Conservation (phyloP, 2,888 invertebrate species). For the Oscheius sp. region DNA sequence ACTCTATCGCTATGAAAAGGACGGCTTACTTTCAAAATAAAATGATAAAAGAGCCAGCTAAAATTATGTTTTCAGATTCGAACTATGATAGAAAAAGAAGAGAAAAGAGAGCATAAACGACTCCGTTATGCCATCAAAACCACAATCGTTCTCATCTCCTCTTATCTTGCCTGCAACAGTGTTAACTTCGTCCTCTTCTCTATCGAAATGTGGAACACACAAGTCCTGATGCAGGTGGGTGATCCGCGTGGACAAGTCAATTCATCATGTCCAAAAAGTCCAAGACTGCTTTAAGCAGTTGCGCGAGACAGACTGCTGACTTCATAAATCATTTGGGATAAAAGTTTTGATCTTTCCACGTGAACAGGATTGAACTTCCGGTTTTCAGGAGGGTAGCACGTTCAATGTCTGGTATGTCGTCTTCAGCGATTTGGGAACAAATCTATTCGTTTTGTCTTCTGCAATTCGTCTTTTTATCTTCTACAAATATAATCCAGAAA, state of each 20-base stretch:
- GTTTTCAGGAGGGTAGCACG: constrained; percentile 40
- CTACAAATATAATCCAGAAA: constrained; percentile 59
- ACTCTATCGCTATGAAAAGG: background rate
- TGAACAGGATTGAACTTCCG: constrained; percentile 8
- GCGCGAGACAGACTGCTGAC: constrained; percentile 24
- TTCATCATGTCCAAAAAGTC: background rate
- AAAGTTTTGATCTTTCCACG: constrained; percentile 12
- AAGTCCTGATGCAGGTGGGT: constrained; percentile 5
- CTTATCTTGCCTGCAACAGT: constrained; percentile 58
- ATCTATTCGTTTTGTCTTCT: constrained; percentile 53
- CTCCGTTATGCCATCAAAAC: constrained; percentile 55
- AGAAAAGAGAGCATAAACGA: constrained; percentile 45
- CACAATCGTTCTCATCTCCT: constrained; percentile 53
- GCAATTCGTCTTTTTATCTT: constrained; percentile 58
- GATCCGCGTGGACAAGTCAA: background rate
- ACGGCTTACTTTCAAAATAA: background rate
- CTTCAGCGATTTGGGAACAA: constrained; percentile 51
- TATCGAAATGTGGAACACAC: constrained; percentile 45
- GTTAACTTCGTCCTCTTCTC: constrained; percentile 53
- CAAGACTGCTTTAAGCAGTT: constrained; percentile 6
- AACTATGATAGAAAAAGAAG: constrained; percentile 34
- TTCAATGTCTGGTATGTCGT: constrained; percentile 51
- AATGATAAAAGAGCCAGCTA: constrained; percentile 36
- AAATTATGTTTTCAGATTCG: constrained; percentile 39
- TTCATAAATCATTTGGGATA: constrained; percentile 19